Evolutionary conservation across 2,797 vertebrate genomes (phyloP), one percentile per base, ranked within the genome.

Genomic region (Champsocephalus esox): DNA sequence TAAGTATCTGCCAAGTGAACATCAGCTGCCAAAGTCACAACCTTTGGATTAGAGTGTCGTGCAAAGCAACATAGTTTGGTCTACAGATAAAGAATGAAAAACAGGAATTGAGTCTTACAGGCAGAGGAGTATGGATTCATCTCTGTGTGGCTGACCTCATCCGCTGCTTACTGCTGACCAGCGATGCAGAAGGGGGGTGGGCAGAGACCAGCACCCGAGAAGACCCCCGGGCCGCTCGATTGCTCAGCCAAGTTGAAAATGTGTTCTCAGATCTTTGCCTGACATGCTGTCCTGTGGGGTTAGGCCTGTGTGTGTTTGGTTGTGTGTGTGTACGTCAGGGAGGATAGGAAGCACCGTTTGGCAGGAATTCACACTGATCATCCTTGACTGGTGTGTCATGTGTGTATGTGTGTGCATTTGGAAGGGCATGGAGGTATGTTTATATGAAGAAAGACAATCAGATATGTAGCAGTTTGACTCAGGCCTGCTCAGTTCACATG

Each of bases 231-330:
- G 90, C 87, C 75, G 91, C 93, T 95, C 92, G 81, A 94, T 94
- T 93, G 95, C 92, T 95, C 92, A 77, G 90, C 88, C 89, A 93
- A 95, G 94, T 92, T 54, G 93, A 94, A 96, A 96, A 96, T 95
- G 86, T 93, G 94, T 94, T 93, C 67, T 85, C 86, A 84, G 95
- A 94, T 94, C 92, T 92, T 89, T 85, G 86, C 81, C 86, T 94
- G 92, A 94, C 94, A 92, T 92, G 88, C 72, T 85, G 88, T 94
- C 91, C 93, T 89, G 65, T 56, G 84, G 88, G 91, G 79, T 84
- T 81, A 77, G 79, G 70, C 75, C 73, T 84, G 28, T 58, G 73
- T 16, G 77, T 70, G 51, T 75, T 46, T 70, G 50, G 46, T 12
- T 44, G 64, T 73, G 70, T 70, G 73, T 75, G 38, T 83, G 67